Evolutionary conservation across 2,113 vertebrate species (phyloP).

Genomic region (Mustela lutreola): DNA sequence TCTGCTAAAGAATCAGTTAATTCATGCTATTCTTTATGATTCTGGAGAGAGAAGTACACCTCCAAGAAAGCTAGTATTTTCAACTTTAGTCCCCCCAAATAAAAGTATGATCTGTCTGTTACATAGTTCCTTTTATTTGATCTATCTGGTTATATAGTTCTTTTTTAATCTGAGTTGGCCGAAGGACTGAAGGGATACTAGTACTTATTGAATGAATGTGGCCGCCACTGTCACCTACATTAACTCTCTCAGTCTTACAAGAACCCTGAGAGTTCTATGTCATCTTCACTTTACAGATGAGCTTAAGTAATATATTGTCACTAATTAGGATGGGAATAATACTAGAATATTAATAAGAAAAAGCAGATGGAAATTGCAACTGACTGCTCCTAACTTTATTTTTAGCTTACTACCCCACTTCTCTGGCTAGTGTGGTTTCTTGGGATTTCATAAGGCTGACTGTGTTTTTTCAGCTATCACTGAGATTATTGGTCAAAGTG

Average conservation of each 20-base stretch:
- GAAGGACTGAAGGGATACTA: neutral
- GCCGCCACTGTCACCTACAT: no score
- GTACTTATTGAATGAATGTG: neutral
- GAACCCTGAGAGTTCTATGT: neutral
- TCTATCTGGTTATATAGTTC: neutral
- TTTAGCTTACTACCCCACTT: neutral
- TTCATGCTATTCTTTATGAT: neutral
- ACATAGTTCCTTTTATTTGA: constrained; percentile 6
- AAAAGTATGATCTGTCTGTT: neutral
- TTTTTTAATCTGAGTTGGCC: constrained; percentile 40
- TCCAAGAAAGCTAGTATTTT: constrained; percentile 8
- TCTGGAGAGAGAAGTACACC: neutral
- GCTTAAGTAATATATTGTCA: neutral
- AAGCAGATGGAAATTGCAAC: neutral
- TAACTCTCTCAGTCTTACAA: neutral
- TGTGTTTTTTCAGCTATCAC: neutral
- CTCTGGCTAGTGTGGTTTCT: neutral
- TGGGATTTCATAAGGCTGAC: neutral
- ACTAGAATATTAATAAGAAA: neutral
- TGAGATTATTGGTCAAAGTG: neutral
- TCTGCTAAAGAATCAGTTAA: neutral
- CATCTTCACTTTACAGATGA: neutral
- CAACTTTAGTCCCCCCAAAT: neutral
- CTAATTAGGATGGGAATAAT: neutral
- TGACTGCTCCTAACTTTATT: neutral